Percentiles rank a stretch among this genome's conserved stretches.
phyloP scores from a whole-genome alignment of 2,113 vertebrate species.

The Phylloscopus whistleri region DNA sequence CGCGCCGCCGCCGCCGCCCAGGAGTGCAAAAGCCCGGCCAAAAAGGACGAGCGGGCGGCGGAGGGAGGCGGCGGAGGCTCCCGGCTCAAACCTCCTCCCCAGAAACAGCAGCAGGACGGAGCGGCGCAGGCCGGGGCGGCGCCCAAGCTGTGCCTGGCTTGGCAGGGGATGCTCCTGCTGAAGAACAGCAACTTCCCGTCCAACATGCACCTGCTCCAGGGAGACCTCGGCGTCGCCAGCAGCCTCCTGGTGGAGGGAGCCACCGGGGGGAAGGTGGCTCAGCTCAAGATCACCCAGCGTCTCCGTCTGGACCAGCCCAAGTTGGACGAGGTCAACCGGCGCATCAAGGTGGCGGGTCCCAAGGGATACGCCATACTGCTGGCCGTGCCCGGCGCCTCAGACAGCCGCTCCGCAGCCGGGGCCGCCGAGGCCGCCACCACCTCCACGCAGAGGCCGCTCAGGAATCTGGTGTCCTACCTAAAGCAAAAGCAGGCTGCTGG shows the following conservation, averaged over 20 bases:
- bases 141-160: constrained; percentile 88
- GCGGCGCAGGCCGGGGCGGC: constrained; percentile 67
- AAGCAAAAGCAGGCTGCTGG: constrained; percentile 99
- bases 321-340: constrained; percentile 95
- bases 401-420: constrained; percentile 77
- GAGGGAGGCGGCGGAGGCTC: constrained; percentile 70
- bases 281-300: constrained; percentile 98
- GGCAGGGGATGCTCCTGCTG: constrained; percentile 96
- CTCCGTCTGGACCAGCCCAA: constrained; percentile 98
- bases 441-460: constrained; percentile 94
- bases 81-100: constrained; percentile 61
- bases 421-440: constrained; percentile 74
- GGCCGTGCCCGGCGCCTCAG: constrained; percentile 88
- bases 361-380: constrained; percentile 92
- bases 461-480: constrained; percentile 99
- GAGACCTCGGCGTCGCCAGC: constrained; percentile 89
- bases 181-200: constrained; percentile 99
- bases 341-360: constrained; percentile 96
- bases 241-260: constrained; percentile 88
- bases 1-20: constrained; percentile 37
- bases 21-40: constrained; percentile 82
- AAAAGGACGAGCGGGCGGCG: constrained; percentile 78
- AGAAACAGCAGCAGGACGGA: constrained; percentile 71
- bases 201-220: constrained; percentile 96
- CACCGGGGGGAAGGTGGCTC: constrained; percentile 87